Evolutionary conservation across 2,113 vertebrate genomes (phyloP).

Genomic region (Lampris megalopsis): DNA sequence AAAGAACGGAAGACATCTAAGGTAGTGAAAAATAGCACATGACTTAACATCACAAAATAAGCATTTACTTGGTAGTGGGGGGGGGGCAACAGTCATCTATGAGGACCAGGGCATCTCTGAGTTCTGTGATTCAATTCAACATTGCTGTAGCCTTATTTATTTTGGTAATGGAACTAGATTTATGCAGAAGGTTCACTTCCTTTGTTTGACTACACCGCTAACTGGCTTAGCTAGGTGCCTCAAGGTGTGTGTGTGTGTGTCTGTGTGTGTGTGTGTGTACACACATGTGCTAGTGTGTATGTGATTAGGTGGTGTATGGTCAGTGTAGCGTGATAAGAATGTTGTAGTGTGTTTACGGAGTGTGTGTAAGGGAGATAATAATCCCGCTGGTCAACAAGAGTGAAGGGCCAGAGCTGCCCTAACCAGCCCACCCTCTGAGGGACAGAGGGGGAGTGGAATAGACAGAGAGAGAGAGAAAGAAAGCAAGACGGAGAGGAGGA

Average conservation of each 20-base stretch:
- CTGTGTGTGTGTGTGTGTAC: constrained; percentile 9
- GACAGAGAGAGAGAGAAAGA: constrained; percentile 40
- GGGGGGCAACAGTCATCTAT: constrained; percentile 26
- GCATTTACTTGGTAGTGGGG: not conserved
- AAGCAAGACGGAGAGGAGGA: constrained; percentile 65
- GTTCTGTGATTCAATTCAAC: constrained; percentile 22
- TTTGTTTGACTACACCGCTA: constrained; percentile 65
- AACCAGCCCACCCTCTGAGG: constrained; percentile 72
- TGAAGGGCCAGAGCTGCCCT: constrained; percentile 71
- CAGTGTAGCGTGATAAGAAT: constrained; percentile 69
- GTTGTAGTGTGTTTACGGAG: constrained; percentile 72
- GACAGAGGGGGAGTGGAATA: constrained; percentile 4
- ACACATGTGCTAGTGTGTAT: constrained; percentile 27
- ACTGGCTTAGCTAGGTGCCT: constrained; percentile 33
- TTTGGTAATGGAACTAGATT: constrained; percentile 37
- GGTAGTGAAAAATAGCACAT: not conserved
- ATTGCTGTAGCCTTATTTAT: constrained; percentile 32
- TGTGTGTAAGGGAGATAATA: constrained; percentile 79
- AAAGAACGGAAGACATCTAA: not conserved
- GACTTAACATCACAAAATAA: not conserved
- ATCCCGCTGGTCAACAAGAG: constrained; percentile 79
- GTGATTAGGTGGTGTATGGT: constrained; percentile 45
- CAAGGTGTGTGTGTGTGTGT: constrained; percentile 18
- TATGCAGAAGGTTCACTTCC: constrained; percentile 40
- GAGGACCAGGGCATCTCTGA: not conserved